These are phyloP conservation scores for Metridium senile DNA, from an alignment of 92 coral and sea anemone species.

Conservation along the genomic window DNA sequence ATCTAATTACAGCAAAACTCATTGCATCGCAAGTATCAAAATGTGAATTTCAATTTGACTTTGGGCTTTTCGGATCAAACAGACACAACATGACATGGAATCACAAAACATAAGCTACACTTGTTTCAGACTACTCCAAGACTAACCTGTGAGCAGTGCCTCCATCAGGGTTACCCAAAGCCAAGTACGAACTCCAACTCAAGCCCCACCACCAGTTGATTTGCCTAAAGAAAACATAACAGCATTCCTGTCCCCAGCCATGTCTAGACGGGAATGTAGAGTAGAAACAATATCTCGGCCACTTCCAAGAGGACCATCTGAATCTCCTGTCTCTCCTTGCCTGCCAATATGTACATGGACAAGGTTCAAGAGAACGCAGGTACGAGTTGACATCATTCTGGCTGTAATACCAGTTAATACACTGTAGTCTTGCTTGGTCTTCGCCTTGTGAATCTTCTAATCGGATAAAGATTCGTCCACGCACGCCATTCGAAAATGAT, in stretches of 20 bases:
- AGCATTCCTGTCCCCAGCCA: conserved; percentile 36
- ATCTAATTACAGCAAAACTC: too few species aligned
- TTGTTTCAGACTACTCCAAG: neutral
- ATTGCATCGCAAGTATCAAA: too few species aligned
- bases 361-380: conserved; percentile 21
- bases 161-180: conserved; percentile 24
- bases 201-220: conserved; percentile 21
- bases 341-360: conserved; percentile 60
- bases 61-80: too few species aligned
- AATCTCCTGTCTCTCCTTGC: conserved; percentile 51
- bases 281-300: conserved; percentile 22
- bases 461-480: conserved; percentile 24
- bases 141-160: conserved; percentile 23
- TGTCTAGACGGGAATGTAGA: conserved; percentile 8
- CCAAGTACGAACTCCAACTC: conserved; percentile 11
- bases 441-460: conserved; percentile 20
- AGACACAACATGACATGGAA: too few species aligned
- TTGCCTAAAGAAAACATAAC: conserved; percentile 20
- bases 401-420: conserved; percentile 10
- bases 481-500: neutral
- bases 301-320: neutral
- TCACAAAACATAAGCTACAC: too few species aligned
- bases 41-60: too few species aligned
- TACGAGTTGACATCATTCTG: neutral
- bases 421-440: neutral